These are phyloP conservation scores for Atherinosoma microstoma DNA, from an alignment of 2,797 vertebrate species.

Conservation along the genomic window DNA sequence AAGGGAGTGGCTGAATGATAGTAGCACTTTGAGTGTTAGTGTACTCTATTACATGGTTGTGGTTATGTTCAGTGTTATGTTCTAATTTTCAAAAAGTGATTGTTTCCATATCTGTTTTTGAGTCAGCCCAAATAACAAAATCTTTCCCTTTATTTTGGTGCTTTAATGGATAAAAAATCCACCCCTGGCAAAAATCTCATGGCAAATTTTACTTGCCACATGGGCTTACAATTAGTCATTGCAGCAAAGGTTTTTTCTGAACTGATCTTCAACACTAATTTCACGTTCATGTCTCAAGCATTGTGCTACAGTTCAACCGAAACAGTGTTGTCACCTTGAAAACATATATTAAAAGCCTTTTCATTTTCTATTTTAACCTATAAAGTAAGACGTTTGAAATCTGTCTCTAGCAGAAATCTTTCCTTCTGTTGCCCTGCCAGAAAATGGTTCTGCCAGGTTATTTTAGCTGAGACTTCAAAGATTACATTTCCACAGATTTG, in stretches of 20 bases:
- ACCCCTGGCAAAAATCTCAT: not conserved
- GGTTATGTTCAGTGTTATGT: not conserved
- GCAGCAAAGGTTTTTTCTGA: constrained; percentile 16
- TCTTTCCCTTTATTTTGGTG: not conserved
- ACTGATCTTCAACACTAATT: not conserved
- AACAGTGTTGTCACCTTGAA: constrained; percentile 26
- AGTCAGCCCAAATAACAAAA: not conserved
- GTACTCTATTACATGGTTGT: constrained; percentile 8
- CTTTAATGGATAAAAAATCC: not conserved
- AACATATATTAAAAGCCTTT: constrained; percentile 24
- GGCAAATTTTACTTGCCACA: not conserved
- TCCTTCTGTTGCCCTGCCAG: constrained; percentile 49
- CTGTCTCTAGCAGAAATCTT: constrained; percentile 38
- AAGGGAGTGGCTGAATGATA: constrained; percentile 17
- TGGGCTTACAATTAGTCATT: not conserved
- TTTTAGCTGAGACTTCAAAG: constrained; percentile 66
- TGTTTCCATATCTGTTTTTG: no score
- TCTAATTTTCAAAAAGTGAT: not conserved
- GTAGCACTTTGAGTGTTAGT: constrained; percentile 11
- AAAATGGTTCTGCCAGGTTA: constrained; percentile 61
- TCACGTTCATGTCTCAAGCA: constrained; percentile 1
- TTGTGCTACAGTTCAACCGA: constrained; percentile 4
- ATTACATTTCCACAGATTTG: constrained; percentile 72
- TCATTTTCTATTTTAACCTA: constrained; percentile 3
- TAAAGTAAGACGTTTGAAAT: constrained; percentile 55